Base-by-base conservation (phyloP, 2,797 vertebrate species). In the Pyrocephalus nanus region DNA sequence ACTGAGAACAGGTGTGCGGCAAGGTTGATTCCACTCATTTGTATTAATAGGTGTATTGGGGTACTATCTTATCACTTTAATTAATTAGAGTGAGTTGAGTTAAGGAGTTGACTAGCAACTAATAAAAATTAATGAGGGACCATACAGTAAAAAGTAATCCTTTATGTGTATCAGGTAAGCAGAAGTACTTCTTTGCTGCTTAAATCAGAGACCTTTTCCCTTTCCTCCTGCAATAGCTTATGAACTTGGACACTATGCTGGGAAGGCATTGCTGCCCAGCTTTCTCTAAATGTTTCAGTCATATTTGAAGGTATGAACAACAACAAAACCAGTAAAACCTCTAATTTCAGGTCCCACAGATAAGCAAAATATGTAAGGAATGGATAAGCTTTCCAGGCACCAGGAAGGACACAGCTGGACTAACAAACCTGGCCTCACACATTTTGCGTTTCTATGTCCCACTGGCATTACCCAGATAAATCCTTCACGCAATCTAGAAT, bases 41-140 rank as follows among this genome's bases (percentile, higher is more conserved):
- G 90, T 95, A 98, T 97, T 97, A 97, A 92, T 94, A 95, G 48
- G 62, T 78, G 40, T 90, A 81, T 88, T 82, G 65, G 30, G 85
- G 17, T 73, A 93, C 81, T 76, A 80, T 78, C 92, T 84, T 83
- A 97, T 89, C 73, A 81, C 18, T 0, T 93, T 97, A 96, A 97
- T 98, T 97, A 97, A 88, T 80, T 97, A 96, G 96, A 98, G 96
- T 97, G 95, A 73, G n/a, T 57, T 90, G 62, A 76, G 76, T 71
- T 73, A 74, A 77, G 64, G 57, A 74, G 53, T 73, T 61, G 87
- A 93, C 61, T 92, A 96, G 95, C 64, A 96, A 60, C 60, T 90
- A 62, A 86, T 84, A 92, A 96, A 96, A 96, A 64, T 94, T 92
- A 82, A 75, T 88, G 58, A 74, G 60, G 45, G 55, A 34, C 51